These are phyloP conservation scores for Tanypteryx hageni DNA, from an alignment of 2,888 invertebrate species.

Conservation along the genomic window DNA sequence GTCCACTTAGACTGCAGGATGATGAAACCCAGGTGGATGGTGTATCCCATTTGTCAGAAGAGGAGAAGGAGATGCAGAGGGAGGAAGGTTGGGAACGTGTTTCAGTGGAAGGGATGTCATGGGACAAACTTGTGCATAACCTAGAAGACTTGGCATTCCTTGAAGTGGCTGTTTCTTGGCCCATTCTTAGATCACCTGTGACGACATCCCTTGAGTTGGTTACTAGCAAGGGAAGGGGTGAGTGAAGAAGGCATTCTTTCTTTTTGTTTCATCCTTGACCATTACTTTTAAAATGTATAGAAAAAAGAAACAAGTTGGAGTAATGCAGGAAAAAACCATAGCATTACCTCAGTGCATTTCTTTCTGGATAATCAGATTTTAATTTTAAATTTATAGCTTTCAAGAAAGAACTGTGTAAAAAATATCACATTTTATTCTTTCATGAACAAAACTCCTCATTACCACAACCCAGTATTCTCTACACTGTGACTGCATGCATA, in stretches of 20 bases:
- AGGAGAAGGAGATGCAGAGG: not conserved
- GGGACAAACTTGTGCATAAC: conserved; percentile 41
- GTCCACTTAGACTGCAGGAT: not conserved
- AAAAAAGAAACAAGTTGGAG: too few species aligned
- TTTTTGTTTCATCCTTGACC: not conserved
- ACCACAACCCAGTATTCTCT: too few species aligned
- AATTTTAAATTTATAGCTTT: too few species aligned
- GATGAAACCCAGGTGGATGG: not conserved
- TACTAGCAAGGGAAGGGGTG: conserved; percentile 7
- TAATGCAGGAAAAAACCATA: too few species aligned
- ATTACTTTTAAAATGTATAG: not conserved
- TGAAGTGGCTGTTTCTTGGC: conserved; percentile 16
- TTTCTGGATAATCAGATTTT: too few species aligned
- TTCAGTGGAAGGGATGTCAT: conserved; percentile 38
- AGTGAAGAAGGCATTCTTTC: not conserved
- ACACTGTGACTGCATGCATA: too few species aligned
- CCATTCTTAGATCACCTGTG: not conserved
- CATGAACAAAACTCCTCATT: too few species aligned
- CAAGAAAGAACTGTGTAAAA: too few species aligned
- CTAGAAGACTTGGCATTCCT: conserved; percentile 38
- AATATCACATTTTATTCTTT: too few species aligned
- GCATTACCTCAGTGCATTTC: too few species aligned
- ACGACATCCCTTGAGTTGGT: conserved; percentile 11
- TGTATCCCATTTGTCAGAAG: not conserved
- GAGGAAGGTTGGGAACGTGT: conserved; percentile 42